phyloP scores from a whole-genome alignment of 2,113 vertebrate species.

The Embiotoca jacksoni region DNA sequence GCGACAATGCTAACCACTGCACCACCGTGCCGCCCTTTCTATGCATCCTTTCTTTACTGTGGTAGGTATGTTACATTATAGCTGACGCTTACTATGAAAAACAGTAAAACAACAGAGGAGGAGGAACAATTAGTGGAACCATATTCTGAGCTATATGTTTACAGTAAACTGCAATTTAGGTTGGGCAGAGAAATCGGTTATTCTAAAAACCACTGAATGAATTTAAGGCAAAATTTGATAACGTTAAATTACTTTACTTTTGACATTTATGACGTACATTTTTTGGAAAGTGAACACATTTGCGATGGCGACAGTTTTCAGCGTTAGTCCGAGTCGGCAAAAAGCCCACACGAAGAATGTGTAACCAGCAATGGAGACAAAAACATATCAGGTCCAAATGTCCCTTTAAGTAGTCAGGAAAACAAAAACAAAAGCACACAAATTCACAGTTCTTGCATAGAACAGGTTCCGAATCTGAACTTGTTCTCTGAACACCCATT shows the following conservation, averaged over 20 bases:
- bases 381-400: not conserved
- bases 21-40: too few relatives aligned
- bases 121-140: not conserved
- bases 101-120: not conserved
- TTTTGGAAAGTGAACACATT: too few relatives aligned
- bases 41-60: not conserved
- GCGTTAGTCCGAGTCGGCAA: not conserved
- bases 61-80: not conserved
- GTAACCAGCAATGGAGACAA: not conserved
- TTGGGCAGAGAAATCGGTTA: too few relatives aligned
- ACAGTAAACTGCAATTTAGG: not conserved
- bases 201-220: too few relatives aligned
- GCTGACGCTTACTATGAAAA: not conserved
- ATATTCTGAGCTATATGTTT: not conserved
- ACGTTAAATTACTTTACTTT: too few relatives aligned
- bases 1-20: too few relatives aligned
- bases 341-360: not conserved
- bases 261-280: too few relatives aligned
- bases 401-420: not conserved
- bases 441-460: not conserved
- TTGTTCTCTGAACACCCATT: not conserved
- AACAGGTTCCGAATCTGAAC: not conserved
- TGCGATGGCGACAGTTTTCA: too few relatives aligned
- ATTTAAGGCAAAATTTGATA: too few relatives aligned
- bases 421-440: not conserved